Evolutionary conservation across 2,797 vertebrate species (phyloP).

Genomic region (Sebastes wilsoni): DNA sequence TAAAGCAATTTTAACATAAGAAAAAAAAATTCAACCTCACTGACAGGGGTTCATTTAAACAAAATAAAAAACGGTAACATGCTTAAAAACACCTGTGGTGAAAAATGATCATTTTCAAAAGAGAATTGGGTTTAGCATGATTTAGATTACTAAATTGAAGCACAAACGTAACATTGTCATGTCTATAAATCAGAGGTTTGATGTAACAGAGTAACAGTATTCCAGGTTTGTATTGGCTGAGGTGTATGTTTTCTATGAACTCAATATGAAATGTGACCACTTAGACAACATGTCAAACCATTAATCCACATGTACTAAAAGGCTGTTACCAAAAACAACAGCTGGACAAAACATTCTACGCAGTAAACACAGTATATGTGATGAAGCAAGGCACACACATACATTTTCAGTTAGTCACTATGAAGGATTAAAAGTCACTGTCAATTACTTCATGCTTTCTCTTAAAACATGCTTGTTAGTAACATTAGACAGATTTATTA

Average conservation of each 20-base stretch:
- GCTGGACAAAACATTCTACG: constrained; percentile 22
- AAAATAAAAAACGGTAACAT: neutral
- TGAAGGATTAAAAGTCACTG: constrained; percentile 35
- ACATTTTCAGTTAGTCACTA: constrained; percentile 61
- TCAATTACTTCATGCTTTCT: constrained; percentile 64
- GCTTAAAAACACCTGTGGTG: neutral
- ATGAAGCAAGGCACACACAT: constrained; percentile 69
- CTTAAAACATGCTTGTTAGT: constrained; percentile 77
- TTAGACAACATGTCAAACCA: constrained; percentile 41
- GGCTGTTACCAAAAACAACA: constrained; percentile 15
- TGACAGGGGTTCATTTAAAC: neutral
- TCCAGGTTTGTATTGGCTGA: neutral
- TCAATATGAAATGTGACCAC: constrained; percentile 27
- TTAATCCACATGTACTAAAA: constrained; percentile 24
- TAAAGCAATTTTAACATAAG: neutral
- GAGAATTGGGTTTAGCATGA: neutral
- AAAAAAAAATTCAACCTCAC: constrained; percentile 1
- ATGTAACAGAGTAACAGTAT: neutral
- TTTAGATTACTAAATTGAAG: neutral
- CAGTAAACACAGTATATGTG: constrained; percentile 53
- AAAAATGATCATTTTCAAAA: neutral
- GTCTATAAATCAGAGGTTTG: constrained; percentile 14
- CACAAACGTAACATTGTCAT: neutral
- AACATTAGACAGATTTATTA: constrained; percentile 41
- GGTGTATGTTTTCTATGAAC: neutral